These are phyloP conservation scores for Molanna angustata DNA, from an alignment of 2,888 invertebrate genomes.

Conservation along the genomic window DNA sequence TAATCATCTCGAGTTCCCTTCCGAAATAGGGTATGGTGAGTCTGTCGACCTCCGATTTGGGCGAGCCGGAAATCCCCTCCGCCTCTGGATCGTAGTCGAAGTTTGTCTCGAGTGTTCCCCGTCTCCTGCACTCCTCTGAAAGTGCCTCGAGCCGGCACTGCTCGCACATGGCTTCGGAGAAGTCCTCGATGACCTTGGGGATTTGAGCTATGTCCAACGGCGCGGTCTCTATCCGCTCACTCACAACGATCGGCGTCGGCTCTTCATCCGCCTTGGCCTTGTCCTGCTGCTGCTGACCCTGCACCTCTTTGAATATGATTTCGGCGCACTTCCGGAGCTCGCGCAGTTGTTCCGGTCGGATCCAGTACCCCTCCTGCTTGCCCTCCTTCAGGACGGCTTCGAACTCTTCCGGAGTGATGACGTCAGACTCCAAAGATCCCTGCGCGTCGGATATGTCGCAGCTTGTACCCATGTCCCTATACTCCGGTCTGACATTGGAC, in stretches of 20 bases:
- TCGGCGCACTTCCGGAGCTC: slow-evolving; percentile 34
- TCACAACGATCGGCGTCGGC: neutral
- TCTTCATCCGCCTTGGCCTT: slow-evolving; percentile 9
- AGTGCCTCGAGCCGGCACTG: slow-evolving; percentile 24
- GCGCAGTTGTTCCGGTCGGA: slow-evolving; percentile 38
- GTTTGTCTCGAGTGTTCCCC: slow-evolving; percentile 26
- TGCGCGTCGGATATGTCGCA: slow-evolving; percentile 27
- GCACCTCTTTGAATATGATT: slow-evolving; percentile 29
- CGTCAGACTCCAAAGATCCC: slow-evolving; percentile 17
- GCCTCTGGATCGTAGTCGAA: slow-evolving; percentile 23
- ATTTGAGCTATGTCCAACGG: neutral
- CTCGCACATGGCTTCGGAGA: slow-evolving; percentile 6
- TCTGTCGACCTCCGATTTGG: slow-evolving; percentile 41
- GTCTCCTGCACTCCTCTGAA: slow-evolving; percentile 17
- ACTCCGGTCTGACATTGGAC: slow-evolving; percentile 10
- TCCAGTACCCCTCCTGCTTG: slow-evolving; percentile 15
- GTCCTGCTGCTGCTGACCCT: slow-evolving; percentile 19
- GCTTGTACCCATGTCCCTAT: slow-evolving; percentile 31
- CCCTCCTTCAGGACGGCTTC: slow-evolving; percentile 9
- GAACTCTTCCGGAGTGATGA: too few relatives aligned
- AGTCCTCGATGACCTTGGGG: neutral
- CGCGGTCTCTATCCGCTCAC: neutral
- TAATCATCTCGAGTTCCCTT: slow-evolving; percentile 50
- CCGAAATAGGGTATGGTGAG: slow-evolving; percentile 47
- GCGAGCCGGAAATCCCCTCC: slow-evolving; percentile 6